Evolutionary conservation across 2,797 vertebrate species (phyloP).

Genomic region (Enteromius unitaeniatus): DNA sequence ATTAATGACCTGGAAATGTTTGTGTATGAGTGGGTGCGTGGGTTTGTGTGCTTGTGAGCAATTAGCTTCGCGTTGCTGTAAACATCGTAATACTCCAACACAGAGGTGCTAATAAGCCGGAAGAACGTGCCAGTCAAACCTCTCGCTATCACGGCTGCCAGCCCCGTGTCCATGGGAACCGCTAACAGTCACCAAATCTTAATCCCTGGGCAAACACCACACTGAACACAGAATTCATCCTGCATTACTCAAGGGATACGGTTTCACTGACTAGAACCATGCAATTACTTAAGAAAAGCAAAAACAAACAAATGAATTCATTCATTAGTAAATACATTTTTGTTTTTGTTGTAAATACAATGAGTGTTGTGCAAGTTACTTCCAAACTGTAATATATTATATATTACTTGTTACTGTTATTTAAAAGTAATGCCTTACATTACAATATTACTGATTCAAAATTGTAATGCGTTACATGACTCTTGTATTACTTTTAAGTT

Average conservation of each 20-base stretch:
- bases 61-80: slow-evolving; percentile 55
- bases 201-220: not conserved
- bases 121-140: slow-evolving; percentile 59
- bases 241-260: slow-evolving; percentile 2
- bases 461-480: no score
- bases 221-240: not conserved
- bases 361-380: no score
- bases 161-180: not conserved
- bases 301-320: not conserved
- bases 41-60: slow-evolving; percentile 30
- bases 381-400: no score
- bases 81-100: slow-evolving; percentile 49
- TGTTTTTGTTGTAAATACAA: no score
- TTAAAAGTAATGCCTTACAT: no score
- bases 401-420: no score
- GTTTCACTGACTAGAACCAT: not conserved
- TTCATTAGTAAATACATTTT: not conserved
- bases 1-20: slow-evolving; percentile 35
- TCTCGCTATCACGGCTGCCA: slow-evolving; percentile 4
- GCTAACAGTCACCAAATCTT: slow-evolving; percentile 1
- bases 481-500: no score
- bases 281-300: not conserved
- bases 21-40: slow-evolving; percentile 18
- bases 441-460: no score
- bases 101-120: slow-evolving; percentile 57